phyloP scores from a whole-genome alignment of 2,113 vertebrate genomes.

The Trichechus manatus region DNA sequence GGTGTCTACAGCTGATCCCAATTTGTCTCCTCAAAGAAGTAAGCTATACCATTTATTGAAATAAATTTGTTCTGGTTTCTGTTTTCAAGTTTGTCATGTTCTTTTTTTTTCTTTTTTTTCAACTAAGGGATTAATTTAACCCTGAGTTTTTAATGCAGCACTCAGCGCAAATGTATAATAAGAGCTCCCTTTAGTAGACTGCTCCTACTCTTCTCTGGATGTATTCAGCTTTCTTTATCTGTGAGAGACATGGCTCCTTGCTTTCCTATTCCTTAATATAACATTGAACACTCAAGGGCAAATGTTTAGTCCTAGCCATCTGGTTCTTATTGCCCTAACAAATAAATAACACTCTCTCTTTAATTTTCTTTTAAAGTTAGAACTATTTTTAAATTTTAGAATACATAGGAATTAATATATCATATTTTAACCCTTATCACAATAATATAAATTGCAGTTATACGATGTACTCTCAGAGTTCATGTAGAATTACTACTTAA shows the following conservation, averaged over 20 bases:
- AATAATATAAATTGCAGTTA: neutral
- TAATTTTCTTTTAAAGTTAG: constrained; percentile 24
- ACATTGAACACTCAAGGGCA: constrained; percentile 45
- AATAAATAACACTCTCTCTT: neutral
- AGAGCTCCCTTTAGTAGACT: neutral
- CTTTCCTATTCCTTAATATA: constrained; percentile 24
- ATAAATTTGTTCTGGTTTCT: neutral
- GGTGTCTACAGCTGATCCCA: neutral
- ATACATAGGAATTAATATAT: neutral
- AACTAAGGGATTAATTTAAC: neutral
- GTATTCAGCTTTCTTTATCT: constrained; percentile 48
- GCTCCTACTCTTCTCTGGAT: neutral
- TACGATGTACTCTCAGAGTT: neutral
- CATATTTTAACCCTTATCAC: neutral
- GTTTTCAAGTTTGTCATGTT: neutral
- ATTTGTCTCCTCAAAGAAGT: neutral
- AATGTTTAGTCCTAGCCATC: neutral
- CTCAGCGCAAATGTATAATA: neutral
- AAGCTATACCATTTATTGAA: neutral
- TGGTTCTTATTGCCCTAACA: neutral
- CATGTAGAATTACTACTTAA: neutral
- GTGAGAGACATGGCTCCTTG: constrained; percentile 19
- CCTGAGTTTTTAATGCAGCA: neutral
- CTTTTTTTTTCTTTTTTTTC: too few species aligned
- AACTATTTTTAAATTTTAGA: neutral